phyloP scores from a whole-genome alignment of 2,113 vertebrate genomes.

The Takifugu bimaculatus region DNA sequence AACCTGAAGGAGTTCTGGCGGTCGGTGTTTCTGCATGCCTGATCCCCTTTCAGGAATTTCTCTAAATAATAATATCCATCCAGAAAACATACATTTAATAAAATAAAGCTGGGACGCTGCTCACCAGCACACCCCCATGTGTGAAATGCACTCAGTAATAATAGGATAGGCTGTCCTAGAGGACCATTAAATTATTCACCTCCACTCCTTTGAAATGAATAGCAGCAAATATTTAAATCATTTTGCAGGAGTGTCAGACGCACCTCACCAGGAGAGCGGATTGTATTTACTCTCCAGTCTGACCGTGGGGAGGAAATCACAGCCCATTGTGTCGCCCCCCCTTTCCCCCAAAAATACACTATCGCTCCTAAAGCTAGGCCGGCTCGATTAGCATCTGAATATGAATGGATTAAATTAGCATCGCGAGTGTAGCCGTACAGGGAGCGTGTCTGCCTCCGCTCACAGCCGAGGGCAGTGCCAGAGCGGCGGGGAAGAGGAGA shows the following conservation, averaged over 20 bases:
- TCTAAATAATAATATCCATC: slow-evolving; percentile 1
- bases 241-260: slow-evolving; percentile 43
- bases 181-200: slow-evolving; percentile 47
- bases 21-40: no score
- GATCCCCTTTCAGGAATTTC: neutral
- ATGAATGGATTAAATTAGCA: slow-evolving; percentile 65
- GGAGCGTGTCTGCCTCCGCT: slow-evolving; percentile 48
- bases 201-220: slow-evolving; percentile 42
- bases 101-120: slow-evolving; percentile 14
- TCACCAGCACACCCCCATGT: slow-evolving; percentile 14
- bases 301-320: slow-evolving; percentile 40
- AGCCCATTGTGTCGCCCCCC: slow-evolving; percentile 45
- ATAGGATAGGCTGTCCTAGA: slow-evolving; percentile 24
- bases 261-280: slow-evolving; percentile 21
- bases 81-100: slow-evolving; percentile 10
- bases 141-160: slow-evolving; percentile 36
- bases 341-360: slow-evolving; percentile 24
- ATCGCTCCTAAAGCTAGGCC: slow-evolving; percentile 35
- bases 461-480: slow-evolving; percentile 19
- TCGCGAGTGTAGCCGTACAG: slow-evolving; percentile 51
- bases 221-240: slow-evolving; percentile 49
- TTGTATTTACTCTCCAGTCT: slow-evolving; percentile 49
- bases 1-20: no score
- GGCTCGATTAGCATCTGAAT: slow-evolving; percentile 71
- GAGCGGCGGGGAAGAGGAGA: slow-evolving; percentile 30